Evolutionary conservation across 2,113 vertebrate genomes (phyloP).

Genomic region (Arizona elegans): DNA sequence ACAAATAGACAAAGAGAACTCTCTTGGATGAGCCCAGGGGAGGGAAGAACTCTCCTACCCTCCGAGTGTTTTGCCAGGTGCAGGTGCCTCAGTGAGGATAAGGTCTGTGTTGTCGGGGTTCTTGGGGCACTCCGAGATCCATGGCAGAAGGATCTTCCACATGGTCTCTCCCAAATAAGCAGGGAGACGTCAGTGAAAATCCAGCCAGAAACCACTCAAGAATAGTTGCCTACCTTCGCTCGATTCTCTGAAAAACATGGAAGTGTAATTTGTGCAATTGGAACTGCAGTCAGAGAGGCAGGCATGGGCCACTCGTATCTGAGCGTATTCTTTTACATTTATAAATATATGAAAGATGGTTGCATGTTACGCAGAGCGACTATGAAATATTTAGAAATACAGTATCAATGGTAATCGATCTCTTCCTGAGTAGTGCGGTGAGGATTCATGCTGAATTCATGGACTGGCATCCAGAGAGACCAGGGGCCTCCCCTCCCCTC

Average conservation of each 20-base stretch:
- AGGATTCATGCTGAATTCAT: not conserved
- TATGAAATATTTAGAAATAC: no score
- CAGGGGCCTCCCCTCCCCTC: not conserved
- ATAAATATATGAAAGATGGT: not conserved
- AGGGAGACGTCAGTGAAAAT: not conserved
- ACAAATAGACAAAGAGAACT: not conserved
- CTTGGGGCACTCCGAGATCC: not conserved
- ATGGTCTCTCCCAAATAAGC: not conserved
- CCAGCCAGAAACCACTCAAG: not conserved
- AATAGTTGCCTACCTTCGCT: not conserved
- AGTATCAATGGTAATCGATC: fast-evolving
- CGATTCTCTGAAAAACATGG: not conserved
- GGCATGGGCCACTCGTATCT: not conserved
- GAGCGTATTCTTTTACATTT: not conserved
- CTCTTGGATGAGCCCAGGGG: not conserved
- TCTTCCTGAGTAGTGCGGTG: no score
- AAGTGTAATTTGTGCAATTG: no score
- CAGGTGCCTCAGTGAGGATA: not conserved
- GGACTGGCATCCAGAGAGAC: not conserved
- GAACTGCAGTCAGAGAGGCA: not conserved
- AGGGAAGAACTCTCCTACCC: not conserved
- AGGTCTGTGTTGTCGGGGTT: not conserved
- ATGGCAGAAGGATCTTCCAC: not conserved
- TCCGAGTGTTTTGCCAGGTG: fast-evolving
- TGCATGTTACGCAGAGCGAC: not conserved